Evolutionary conservation across 2,113 vertebrate species (phyloP), one percentile per base, ranked within the genome.

Genomic region (Parotia lawesii): DNA sequence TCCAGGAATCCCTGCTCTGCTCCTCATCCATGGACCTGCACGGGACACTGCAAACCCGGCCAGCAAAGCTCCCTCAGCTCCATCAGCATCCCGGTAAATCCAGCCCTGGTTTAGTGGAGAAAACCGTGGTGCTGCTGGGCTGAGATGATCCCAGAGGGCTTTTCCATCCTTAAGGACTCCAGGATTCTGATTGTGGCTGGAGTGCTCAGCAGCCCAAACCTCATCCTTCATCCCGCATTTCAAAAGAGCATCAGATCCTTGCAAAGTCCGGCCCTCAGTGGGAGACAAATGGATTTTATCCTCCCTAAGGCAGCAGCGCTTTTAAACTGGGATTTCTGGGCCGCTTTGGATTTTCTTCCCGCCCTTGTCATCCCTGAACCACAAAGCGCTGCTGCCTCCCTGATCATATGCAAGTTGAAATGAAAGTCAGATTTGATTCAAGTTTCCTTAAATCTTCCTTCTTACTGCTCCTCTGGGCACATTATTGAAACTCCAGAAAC

Each of bases 401-500:
- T 82, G 21, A 50, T 60, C 88, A 18, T 28, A 28, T 51, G 88
- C 90, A 89, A 58, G 73, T 42, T 50, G 86, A 89, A 93, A 89
- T 93, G 79, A 90, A 83, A 94, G 92, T 92, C 95, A 95, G 76
- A 45, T 95, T 84, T 93, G 60, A 93, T 90, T 89, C 80, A n/a
- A 25, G n/a, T 85, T 89, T 75, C 62, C 84, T 89, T 93, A 96
- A 96, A 92, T 96, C 92, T 83, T 67, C 16, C 73, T 95, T 87
- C 62, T 72, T 66, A 54, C 56, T 65, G 87, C 65, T 94, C 91
- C 93, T 93, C 87, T 51, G 90, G 92, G 96, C 80, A n/a, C 28
- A 1, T 48, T 64, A 77, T 51, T 85, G 93, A 67, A 90, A 81
- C 72, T 92, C 56, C 90, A 90, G 90, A 12, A 87, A 67, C 79